Evolutionary conservation across 2,113 vertebrate species (phyloP), one percentile per base, ranked within the genome.

Genomic region (Todiramphus chloris): DNA sequence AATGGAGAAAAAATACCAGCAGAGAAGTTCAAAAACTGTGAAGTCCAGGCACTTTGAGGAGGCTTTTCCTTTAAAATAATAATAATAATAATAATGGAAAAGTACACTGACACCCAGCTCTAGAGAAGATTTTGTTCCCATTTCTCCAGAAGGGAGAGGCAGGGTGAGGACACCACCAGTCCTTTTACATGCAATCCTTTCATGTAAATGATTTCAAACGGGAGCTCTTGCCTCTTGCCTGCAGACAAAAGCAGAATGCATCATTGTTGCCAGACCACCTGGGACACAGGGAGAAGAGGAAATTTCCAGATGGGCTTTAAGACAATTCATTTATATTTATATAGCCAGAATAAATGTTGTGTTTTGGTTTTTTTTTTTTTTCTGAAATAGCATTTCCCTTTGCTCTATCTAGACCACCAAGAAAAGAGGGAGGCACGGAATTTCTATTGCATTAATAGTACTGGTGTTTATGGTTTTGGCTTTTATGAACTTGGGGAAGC

Each of bases 401-500:
- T 97, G 89, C 93, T 97, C 69, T 94, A 92, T 96, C 91, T 92
- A 97, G 97, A 98, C 98, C 98, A 98, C 98, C 97, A 98, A 94
- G 96, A 95, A 92, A 95, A 97, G 82, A 97, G 93, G 94, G 90
- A 97, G 93, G 93, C 76, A 96, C 83, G 96, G 94, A 98, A 97
- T 96, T 97, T 96, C 93, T 98, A 84, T 82, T 96, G 90, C 94
- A 96, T 97, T 97, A 98, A 97, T 98, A 97, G 97, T 90, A 58
- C 85, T 96, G 87, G 73, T 98, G 98, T 98, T 98, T 98, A 98
- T 17, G 37, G 88, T 76, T 97, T 97, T 73, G 91, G 94, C 90
- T 98, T 98, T 98, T 98, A 97, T 98, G 98, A 98, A 98, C 97
- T 98, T 96, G 97, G 96, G 93, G 96, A 96, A 98, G 93, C 96